Conservation (phyloP, 2,888 invertebrate genomes). For the Galeruca laticollis region DNA sequence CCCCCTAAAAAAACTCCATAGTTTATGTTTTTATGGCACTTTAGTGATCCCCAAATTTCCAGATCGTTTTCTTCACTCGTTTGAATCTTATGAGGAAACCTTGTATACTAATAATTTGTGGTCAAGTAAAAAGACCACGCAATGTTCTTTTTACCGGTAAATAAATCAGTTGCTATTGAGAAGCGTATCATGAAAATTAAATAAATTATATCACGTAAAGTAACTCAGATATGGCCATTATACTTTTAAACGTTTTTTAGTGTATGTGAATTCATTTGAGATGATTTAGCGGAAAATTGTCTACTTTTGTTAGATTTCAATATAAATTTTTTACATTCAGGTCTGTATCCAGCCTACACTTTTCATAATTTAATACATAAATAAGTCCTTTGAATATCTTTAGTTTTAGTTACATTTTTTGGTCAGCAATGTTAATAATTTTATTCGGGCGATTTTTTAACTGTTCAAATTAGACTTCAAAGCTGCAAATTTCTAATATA, state of each 20-base stretch:
- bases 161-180: not conserved
- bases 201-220: slow-evolving; percentile 42
- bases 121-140: not conserved
- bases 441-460: no score
- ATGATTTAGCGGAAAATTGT: slow-evolving; percentile 32
- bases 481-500: no score
- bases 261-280: slow-evolving; percentile 20
- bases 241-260: slow-evolving; percentile 29
- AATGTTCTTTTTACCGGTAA: not conserved
- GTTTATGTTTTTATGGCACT: no score
- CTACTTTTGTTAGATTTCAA: slow-evolving; percentile 16
- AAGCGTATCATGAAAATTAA: slow-evolving; percentile 25
- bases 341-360: not conserved
- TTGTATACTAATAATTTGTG: not conserved
- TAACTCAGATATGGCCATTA: slow-evolving; percentile 35
- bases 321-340: not conserved
- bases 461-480: no score
- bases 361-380: no score
- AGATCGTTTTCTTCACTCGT: no score
- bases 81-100: no score
- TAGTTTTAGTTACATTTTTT: no score
- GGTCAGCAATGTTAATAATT: no score
- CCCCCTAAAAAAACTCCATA: no score
- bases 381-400: no score
- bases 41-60: no score